phyloP scores from a whole-genome alignment of 2,888 invertebrate genomes.

The Lasius platythorax region DNA sequence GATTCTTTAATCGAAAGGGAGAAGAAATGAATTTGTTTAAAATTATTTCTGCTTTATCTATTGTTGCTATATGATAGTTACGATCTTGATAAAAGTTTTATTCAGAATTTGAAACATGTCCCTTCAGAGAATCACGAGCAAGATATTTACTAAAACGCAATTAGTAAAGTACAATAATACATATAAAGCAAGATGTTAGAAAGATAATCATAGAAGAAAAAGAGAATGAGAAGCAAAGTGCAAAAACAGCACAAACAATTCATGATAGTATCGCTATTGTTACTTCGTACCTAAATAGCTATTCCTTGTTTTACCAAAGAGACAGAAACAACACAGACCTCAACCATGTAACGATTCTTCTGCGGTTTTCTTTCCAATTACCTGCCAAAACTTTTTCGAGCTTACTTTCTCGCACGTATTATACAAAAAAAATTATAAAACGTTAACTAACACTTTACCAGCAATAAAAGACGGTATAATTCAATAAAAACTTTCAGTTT shows the following conservation, averaged over 20 bases:
- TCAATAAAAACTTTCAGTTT: slow-evolving; percentile 17
- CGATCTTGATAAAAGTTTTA: not conserved
- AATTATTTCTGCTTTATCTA: not conserved
- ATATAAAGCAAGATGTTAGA: not conserved
- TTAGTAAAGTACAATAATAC: slow-evolving; percentile 3
- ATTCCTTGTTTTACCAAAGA: slow-evolving; percentile 5
- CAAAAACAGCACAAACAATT: slow-evolving; percentile 10
- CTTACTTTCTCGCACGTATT: slow-evolving; percentile 3
- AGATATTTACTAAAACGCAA: slow-evolving; percentile 1
- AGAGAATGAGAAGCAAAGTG: not conserved
- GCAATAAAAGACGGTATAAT: not conserved
- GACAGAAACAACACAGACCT: slow-evolving; percentile 1
- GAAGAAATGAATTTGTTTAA: not conserved
- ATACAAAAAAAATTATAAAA: slow-evolving; percentile 8
- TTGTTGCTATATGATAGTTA: not conserved
- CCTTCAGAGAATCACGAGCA: not conserved
- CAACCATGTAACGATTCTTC: slow-evolving; percentile 14
- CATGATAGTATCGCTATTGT: not conserved
- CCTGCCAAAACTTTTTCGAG: slow-evolving; percentile 37
- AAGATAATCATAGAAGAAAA: slow-evolving; percentile 2
- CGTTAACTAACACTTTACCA: not conserved
- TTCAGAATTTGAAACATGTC: not conserved
- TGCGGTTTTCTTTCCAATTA: slow-evolving; percentile 39
- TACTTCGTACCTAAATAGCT: slow-evolving; percentile 24
- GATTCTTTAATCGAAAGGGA: not conserved